Evolutionary conservation across 2,888 invertebrate genomes (phyloP), one percentile per base, ranked within the genome.

Genomic region (Phorcus lineatus): DNA sequence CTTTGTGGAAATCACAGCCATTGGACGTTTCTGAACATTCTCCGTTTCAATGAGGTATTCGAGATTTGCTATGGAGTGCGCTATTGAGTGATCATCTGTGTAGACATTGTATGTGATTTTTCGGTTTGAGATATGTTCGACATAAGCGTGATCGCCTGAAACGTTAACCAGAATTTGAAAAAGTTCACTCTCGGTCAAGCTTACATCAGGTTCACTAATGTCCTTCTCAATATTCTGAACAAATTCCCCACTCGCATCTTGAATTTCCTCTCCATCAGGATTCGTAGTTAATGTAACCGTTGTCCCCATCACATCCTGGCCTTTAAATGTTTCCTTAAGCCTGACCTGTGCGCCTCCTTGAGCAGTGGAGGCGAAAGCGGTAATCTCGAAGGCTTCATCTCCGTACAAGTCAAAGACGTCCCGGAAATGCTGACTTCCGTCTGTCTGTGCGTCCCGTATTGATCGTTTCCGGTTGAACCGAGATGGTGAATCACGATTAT

Each of bases 171-270:
- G 77, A 6, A 83, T 81, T 17, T 78, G 47, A 9, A 83, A 62
- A 2, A 82, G 83, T 70, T 83, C 83, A 22, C 67, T 40, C 19
- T 76, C 75, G 11, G 83, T 53, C 17, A 87, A 66, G 16, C 54
- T 55, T 24, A 82, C 79, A 11, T 75, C 62, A 9, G 77, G 70
- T 11, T 78, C 77, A 1, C 81, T 62, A 13, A 87, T 52, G 77
- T 87, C 87, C 19, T 82, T 77, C 13, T 82, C 81, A 19, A 87
- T 85, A 2, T 79, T 81, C 40, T 85, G 84, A 17, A 86, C 78
- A 0, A 86, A 62, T n/a, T 36, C 77, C 1, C 87, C 87, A 13
- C 81, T 67, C 0, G 84, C 85, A 17, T 86, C 84, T 0, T 83
- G 84, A 0, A 86, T 86, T 0, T 84, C 57, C 47, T 78, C 74